Percentiles rank a stretch among this genome's conserved stretches.
Conservation (phyloP, 1,140 invertebrate genomes). For the Ectropis grisescens region DNA sequence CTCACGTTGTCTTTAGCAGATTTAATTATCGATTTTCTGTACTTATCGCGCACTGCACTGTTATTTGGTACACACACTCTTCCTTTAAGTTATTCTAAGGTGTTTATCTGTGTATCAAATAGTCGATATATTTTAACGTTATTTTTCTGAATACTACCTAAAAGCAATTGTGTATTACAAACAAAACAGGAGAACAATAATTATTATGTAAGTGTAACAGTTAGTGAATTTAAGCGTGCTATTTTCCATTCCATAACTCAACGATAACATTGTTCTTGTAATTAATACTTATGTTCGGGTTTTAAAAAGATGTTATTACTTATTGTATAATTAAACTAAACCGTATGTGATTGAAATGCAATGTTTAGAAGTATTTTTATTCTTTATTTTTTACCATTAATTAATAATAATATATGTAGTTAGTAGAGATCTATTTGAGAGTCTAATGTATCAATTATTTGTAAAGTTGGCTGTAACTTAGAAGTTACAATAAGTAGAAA, state of each 20-base stretch:
- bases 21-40: slow-evolving; percentile 49
- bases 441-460: slow-evolving; percentile 71
- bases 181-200: slow-evolving; percentile 69
- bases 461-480: slow-evolving; percentile 70
- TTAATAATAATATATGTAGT: slow-evolving; percentile 45
- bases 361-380: slow-evolving; percentile 70
- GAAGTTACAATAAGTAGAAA: slow-evolving; percentile 68
- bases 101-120: slow-evolving; percentile 53
- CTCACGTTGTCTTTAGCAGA: slow-evolving; percentile 50
- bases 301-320: slow-evolving; percentile 68
- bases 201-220: slow-evolving; percentile 69
- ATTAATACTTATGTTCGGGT: slow-evolving; percentile 68
- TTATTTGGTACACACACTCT: slow-evolving; percentile 63
- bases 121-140: slow-evolving; percentile 65
- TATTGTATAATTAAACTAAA: slow-evolving; percentile 67
- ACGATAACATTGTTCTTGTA: slow-evolving; percentile 69
- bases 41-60: slow-evolving; percentile 64
- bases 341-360: slow-evolving; percentile 70
- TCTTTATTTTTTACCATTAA: slow-evolving; percentile 69
- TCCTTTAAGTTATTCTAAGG: slow-evolving; percentile 57
- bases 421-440: slow-evolving; percentile 70
- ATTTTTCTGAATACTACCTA: slow-evolving; percentile 64
- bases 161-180: slow-evolving; percentile 68
- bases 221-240: slow-evolving; percentile 70
- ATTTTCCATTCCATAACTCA: slow-evolving; percentile 70